These are phyloP conservation scores for Scaptomyza tumidula DNA, from an alignment of 2,888 invertebrate genomes.

Conservation along the genomic window DNA sequence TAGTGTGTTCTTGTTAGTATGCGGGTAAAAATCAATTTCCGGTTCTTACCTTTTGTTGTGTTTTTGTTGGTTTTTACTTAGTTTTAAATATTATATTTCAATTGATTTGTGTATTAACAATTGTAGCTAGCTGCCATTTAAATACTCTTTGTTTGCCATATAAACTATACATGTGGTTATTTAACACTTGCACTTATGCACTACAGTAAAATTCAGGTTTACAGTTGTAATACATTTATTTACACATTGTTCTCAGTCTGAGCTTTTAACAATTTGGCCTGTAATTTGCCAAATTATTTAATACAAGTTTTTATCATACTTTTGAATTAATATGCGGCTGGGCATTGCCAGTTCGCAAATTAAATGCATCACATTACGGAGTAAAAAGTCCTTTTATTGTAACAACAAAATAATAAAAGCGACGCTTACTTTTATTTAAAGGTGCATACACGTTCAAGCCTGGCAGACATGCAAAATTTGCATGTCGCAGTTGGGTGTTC, in stretches of 20 bases:
- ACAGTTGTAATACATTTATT: slow-evolving; percentile 51
- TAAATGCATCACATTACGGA: slow-evolving; percentile 43
- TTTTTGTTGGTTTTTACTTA: slow-evolving; percentile 20
- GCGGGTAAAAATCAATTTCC: slow-evolving; percentile 63
- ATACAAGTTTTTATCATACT: not conserved
- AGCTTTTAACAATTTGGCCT: slow-evolving; percentile 28
- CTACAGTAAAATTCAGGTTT: slow-evolving; percentile 52
- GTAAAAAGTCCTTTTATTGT: slow-evolving; percentile 48
- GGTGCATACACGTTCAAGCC: slow-evolving; percentile 37
- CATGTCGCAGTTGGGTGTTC: slow-evolving; percentile 7
- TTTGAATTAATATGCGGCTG: slow-evolving; percentile 14
- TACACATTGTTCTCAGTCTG: slow-evolving; percentile 40
- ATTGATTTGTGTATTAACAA: slow-evolving; percentile 59
- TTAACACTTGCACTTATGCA: slow-evolving; percentile 49
- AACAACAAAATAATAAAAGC: slow-evolving; percentile 65
- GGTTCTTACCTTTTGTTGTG: slow-evolving; percentile 59
- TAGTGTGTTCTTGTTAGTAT: slow-evolving; percentile 17
- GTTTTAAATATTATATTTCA: slow-evolving; percentile 18
- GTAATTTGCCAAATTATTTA: slow-evolving; percentile 4
- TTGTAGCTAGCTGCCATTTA: slow-evolving; percentile 42
- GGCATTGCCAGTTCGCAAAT: slow-evolving; percentile 36
- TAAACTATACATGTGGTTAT: slow-evolving; percentile 59
- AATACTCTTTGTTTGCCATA: slow-evolving; percentile 29
- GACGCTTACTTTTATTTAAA: slow-evolving; percentile 53
- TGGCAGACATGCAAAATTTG: slow-evolving; percentile 1